These are phyloP conservation scores for Rhingia rostrata DNA, from an alignment of 2,888 invertebrate genomes.

Conservation along the genomic window DNA sequence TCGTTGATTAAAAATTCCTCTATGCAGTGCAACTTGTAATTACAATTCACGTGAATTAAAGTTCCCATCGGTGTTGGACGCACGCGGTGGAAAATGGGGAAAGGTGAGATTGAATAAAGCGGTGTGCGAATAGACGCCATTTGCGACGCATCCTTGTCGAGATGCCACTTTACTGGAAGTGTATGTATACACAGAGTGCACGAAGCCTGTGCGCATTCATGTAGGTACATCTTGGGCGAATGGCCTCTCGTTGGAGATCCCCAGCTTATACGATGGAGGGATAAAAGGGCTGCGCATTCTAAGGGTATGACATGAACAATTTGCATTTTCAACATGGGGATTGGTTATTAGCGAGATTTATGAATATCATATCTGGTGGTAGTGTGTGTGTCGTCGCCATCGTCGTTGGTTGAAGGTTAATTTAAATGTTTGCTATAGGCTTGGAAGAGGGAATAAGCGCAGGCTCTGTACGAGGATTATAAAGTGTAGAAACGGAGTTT, in stretches of 20 bases:
- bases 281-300: conserved; percentile 41
- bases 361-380: conserved; percentile 81
- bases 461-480: conserved; percentile 17
- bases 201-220: conserved; percentile 53
- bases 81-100: conserved; percentile 35
- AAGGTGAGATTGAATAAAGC: conserved; percentile 72
- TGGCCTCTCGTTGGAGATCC: conserved; percentile 31
- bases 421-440: neutral
- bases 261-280: neutral
- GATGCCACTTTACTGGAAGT: conserved; percentile 34
- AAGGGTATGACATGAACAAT: conserved; percentile 81
- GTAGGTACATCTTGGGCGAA: conserved; percentile 57
- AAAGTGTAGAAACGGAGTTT: neutral
- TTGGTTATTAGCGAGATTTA: conserved; percentile 83
- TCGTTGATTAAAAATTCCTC: conserved; percentile 70
- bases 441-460: conserved; percentile 28
- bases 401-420: conserved; percentile 17
- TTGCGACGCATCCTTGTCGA: conserved; percentile 61
- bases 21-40: conserved; percentile 62
- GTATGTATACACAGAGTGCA: conserved; percentile 11
- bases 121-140: conserved; percentile 64
- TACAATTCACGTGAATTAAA: conserved; percentile 70
- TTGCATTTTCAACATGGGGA: conserved; percentile 82
- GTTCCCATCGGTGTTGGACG: conserved; percentile 7
- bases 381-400: conserved; percentile 72